These are phyloP conservation scores for Ceriagrion tenellum DNA, from an alignment of 2,888 invertebrate species.

Conservation along the genomic window DNA sequence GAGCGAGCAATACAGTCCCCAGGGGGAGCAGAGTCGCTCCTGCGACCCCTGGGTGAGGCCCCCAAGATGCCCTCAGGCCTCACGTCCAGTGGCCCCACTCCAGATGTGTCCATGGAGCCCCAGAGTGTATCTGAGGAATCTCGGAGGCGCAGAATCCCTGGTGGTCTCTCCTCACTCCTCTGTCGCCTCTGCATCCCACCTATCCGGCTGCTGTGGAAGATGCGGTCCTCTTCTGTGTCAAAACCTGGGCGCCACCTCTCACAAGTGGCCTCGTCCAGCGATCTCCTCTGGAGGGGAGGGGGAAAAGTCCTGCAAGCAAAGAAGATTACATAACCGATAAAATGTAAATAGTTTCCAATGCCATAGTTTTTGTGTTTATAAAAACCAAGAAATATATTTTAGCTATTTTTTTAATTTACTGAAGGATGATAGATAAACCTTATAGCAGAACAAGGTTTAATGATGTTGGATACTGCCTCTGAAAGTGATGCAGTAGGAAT, in stretches of 20 bases:
- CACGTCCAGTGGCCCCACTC: not conserved
- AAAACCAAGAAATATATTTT: too few species aligned
- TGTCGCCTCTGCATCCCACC: conserved; percentile 71
- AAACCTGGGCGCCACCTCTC: conserved; percentile 74
- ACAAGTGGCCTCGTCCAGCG: conserved; percentile 33
- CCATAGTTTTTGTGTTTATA: too few species aligned
- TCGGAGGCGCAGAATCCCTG: conserved; percentile 66
- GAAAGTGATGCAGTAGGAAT: too few species aligned
- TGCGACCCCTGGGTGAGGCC: not conserved
- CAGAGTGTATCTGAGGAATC: conserved; percentile 27
- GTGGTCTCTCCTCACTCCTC: conserved; percentile 31
- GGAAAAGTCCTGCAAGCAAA: conserved; percentile 33
- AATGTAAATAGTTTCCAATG: too few species aligned
- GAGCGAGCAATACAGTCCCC: conserved; percentile 9
- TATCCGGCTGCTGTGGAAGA: conserved; percentile 77
- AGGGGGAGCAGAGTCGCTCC: conserved; percentile 47
- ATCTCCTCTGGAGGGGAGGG: conserved; percentile 34
- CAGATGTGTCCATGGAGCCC: conserved; percentile 12
- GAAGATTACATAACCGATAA: not conserved
- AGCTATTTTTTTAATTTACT: too few species aligned
- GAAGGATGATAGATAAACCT: too few species aligned
- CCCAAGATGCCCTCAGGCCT: not conserved
- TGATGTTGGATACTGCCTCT: too few species aligned
- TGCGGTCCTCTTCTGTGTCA: conserved; percentile 77
- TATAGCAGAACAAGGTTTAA: too few species aligned